A percentile compares a stretch with the other conserved stretches of the same genome.
phyloP scores from a whole-genome alignment of 2,797 vertebrate species.

The Alca torda region DNA sequence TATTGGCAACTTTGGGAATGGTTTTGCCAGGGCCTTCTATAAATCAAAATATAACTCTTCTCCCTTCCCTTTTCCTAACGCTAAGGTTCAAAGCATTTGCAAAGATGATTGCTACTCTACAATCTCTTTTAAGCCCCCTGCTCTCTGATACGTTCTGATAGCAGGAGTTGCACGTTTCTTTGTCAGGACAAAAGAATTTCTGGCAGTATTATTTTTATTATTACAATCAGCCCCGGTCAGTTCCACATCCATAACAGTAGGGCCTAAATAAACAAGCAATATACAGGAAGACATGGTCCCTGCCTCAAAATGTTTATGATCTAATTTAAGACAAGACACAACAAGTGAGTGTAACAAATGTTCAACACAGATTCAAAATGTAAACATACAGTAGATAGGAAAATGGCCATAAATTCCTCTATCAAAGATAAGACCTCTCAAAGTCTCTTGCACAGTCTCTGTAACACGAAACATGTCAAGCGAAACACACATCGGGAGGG shows the following conservation, averaged over 20 bases:
- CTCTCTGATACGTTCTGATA: conserved; percentile 17
- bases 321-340: conserved; percentile 68
- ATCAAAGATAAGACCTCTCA: conserved; percentile 70
- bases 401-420: conserved; percentile 73
- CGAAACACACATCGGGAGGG: neutral
- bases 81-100: conserved; percentile 26
- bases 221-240: neutral
- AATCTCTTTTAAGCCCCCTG: conserved; percentile 30
- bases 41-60: conserved; percentile 3
- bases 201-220: conserved; percentile 32
- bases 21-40: neutral
- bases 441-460: conserved; percentile 25
- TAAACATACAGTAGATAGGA: conserved; percentile 70
- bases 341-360: conserved; percentile 67
- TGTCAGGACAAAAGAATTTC: neutral
- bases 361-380: conserved; percentile 66
- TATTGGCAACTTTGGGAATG: neutral
- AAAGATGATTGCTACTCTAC: conserved; percentile 1
- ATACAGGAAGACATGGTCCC: conserved; percentile 16
- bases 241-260: neutral
- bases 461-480: conserved; percentile 66
- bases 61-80: conserved; percentile 1
- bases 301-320: conserved; percentile 64
- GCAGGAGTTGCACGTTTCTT: neutral
- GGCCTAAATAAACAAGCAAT: conserved; percentile 4